These are phyloP conservation scores for Brachypalpus laphriformis DNA, from an alignment of 2,888 invertebrate species.

Conservation along the genomic window DNA sequence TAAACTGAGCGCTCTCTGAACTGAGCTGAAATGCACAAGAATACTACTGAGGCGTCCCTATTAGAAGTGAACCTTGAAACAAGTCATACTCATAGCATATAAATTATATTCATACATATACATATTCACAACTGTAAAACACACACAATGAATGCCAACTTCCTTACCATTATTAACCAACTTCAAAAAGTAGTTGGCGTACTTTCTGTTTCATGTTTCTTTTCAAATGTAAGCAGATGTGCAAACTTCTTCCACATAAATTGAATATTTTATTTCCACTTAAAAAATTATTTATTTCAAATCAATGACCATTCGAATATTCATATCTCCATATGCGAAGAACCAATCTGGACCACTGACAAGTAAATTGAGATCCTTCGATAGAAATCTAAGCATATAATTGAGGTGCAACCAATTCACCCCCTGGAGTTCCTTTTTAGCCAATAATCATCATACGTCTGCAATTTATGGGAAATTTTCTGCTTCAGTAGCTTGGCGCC, in stretches of 20 bases:
- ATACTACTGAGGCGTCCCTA: too few species aligned
- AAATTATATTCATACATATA: too few species aligned
- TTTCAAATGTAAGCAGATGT: not conserved
- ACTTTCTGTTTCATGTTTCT: not conserved
- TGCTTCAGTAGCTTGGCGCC: constrained; percentile 51
- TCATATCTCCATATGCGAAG: constrained; percentile 11
- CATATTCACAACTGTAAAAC: too few species aligned
- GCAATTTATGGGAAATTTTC: constrained; percentile 34
- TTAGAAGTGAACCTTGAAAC: too few species aligned
- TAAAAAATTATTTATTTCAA: not conserved
- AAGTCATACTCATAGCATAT: too few species aligned
- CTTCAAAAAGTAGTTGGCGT: not conserved
- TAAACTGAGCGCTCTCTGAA: too few species aligned
- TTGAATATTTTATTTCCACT: not conserved
- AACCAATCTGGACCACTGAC: not conserved
- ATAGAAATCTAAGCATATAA: constrained; percentile 44
- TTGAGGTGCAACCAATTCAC: constrained; percentile 42
- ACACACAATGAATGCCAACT: too few species aligned
- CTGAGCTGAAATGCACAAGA: too few species aligned
- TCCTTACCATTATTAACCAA: too few species aligned
- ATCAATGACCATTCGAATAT: constrained; percentile 1
- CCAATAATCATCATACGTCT: constrained; percentile 24
- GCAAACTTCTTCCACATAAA: not conserved
- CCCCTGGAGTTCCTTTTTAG: not conserved
- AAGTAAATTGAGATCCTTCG: not conserved